Base-by-base conservation (phyloP, 2,113 vertebrate species). In the Cairina moschata region DNA sequence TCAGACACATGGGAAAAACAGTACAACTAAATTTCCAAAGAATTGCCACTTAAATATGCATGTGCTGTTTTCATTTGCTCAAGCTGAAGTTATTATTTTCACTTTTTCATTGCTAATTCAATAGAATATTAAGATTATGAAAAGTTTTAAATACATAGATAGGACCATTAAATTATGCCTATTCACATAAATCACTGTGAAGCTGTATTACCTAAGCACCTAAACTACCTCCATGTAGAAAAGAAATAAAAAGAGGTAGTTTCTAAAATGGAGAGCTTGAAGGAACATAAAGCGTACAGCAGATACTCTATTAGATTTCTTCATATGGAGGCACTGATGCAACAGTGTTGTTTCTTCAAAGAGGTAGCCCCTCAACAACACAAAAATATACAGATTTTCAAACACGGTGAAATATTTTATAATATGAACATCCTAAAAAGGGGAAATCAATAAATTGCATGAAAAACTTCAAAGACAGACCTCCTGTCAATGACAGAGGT, bases 401-500 rank as follows among this genome's bases (percentile, higher is more conserved):
- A 98, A 97, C 97, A 94, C 96, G 78, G 96, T 94, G 97, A 98
- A 97, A 97, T 96, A 97, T 98, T 98, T 98, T 97, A 96, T 98
- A 98, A 98, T 98, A 98, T 96, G 98, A 98, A 97, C 97, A 98
- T 97, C 97, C 98, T 97, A 98, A 98, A 98, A 98, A 96, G 93
- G 90, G 96, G 96, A 98, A 98, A 98, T 98, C 98, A 98, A 98
- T 98, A 98, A 98, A 98, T 97, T 98, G 97, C 97, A 98, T 97
- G 97, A 98, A 98, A 98, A 98, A 98, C 98, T 98, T 98, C 98
- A 98, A 98, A 98, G 98, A 93, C 72, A 14, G 97, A 97, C 97
- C 98, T 98, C 98, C 98, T 98, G 98, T 98, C 98, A 98, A 98
- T 98, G 98, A 98, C 98, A 98, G 97, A 98, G 96, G 98, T 97